Conservation (phyloP, 2,888 invertebrate species). For the Lutraria lutraria region DNA sequence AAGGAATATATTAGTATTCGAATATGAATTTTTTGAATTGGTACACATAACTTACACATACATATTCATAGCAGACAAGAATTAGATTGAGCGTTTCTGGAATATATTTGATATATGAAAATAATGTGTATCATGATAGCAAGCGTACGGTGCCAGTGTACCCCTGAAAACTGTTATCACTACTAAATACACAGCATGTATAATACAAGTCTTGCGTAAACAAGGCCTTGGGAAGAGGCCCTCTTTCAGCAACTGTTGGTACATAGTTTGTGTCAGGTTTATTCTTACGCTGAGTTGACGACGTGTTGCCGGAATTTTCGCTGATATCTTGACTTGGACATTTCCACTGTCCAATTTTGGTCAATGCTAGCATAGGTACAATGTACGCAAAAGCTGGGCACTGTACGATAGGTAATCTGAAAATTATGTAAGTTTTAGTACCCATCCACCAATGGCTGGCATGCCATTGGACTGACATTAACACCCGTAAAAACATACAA, state of each 20-base stretch:
- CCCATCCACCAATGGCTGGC: slow-evolving; percentile 12
- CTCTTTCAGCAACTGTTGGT: slow-evolving; percentile 36
- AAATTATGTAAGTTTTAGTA: slow-evolving; percentile 49
- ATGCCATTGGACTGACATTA: neutral
- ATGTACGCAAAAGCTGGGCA: slow-evolving; percentile 82
- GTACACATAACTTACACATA: neutral
- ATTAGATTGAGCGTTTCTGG: neutral
- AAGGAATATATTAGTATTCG: no score
- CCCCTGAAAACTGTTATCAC: slow-evolving; percentile 34
- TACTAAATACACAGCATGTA: slow-evolving; percentile 31
- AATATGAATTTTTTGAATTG: neutral
- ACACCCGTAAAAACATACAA: neutral
- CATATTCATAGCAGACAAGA: no score
- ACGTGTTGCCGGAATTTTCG: slow-evolving; percentile 23
- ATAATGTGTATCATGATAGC: neutral
- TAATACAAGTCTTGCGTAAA: slow-evolving; percentile 31
- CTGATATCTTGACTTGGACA: slow-evolving; percentile 59
- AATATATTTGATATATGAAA: neutral
- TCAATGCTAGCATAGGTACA: slow-evolving; percentile 80
- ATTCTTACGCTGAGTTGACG: slow-evolving; percentile 44
- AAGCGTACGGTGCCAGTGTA: neutral
- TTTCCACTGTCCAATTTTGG: slow-evolving; percentile 77
- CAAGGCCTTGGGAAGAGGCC: slow-evolving; percentile 15
- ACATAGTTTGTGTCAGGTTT: slow-evolving; percentile 16
- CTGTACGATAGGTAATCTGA: slow-evolving; percentile 83